Base-by-base conservation (phyloP, 2,797 vertebrate genomes). In the Atherinosoma microstoma region DNA sequence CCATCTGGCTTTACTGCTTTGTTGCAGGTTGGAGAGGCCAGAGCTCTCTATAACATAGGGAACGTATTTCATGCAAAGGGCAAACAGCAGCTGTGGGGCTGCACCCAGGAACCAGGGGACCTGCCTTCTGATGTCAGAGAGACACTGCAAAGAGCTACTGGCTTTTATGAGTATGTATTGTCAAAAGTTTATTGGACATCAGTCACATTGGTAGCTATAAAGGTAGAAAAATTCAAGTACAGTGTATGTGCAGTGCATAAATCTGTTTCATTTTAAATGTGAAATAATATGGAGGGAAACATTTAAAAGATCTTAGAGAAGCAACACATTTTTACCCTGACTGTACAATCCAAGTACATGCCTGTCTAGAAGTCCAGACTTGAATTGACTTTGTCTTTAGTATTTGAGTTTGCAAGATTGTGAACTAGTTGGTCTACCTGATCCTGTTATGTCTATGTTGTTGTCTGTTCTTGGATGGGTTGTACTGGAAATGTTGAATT, bases 51-150 rank as follows among this genome's bases (percentile, higher is more conserved):
- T 83, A 99, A 99, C 78, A 95, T 98, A 0, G 98, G 98, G 13
- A 99, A 99, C 0, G 96, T 99, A 82, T 98, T 96, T 85, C 98
- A 99, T 1, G 97, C 97, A 5, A 97, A 98, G 83, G 98, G 97
- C 2, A 99, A 99, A 90, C 97, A 98, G 84, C 94, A 97, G 63
- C 93, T 96, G 3, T 99, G 97, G 97, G 95, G 87, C 45, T 77
- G 91, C 5, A 88, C 93, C 0, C 97, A 97, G 75, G 98, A 98
- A 68, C 97, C 96, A 0, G 97, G 96, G 35, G 96, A 91, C 78
- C 93, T 98, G 62, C 94, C 96, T 0, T 87, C 93, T 3, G 96
- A 97, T 2, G 96, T 97, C 79, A 95, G 94, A 29, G 97, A 98
- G 70, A 96, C 96, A 0, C 90, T 99, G 66, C 94, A 97, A 86